A percentile compares a stretch with the other conserved stretches of the same genome.
phyloP scores from a whole-genome alignment of 1,140 invertebrate species.

The Eciton burchellii region DNA sequence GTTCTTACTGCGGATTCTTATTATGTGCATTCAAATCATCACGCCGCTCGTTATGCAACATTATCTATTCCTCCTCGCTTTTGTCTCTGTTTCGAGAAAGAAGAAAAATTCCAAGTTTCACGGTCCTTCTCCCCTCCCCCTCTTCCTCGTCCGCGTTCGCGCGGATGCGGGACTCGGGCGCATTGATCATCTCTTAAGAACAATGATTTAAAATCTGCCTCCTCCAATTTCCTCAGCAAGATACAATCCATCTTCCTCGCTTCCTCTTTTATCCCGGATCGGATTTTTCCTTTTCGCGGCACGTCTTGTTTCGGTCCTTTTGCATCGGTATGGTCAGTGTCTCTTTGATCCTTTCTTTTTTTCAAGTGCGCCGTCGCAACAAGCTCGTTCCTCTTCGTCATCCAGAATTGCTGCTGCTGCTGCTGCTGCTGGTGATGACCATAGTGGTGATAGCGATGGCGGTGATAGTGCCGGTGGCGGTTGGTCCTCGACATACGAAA shows the following conservation, averaged over 20 bases:
- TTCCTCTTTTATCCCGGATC: constrained; percentile 24
- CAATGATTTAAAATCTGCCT: constrained; percentile 40
- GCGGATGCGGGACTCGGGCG: background rate
- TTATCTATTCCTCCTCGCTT: background rate
- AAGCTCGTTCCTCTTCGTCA: constrained; percentile 62
- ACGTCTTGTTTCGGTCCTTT: constrained; percentile 42
- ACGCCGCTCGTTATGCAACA: background rate
- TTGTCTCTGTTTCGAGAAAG: background rate
- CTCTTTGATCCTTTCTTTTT: constrained; percentile 42
- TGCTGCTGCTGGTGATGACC: background rate
- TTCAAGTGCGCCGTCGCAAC: constrained; percentile 36
- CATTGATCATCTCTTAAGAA: constrained; percentile 18
- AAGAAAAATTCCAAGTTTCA: constrained; percentile 9
- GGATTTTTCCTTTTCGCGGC: constrained; percentile 40
- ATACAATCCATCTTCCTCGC: background rate
- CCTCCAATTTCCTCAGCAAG: constrained; percentile 1
- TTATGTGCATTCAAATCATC: background rate
- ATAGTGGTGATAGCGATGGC: background rate
- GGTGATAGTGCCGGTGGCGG: too few species aligned
- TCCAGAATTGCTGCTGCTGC: background rate
- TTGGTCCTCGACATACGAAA: constrained; percentile 57
- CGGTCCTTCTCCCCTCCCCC: too few species aligned
- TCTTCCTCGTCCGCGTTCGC: too few species aligned
- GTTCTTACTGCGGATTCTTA: background rate
- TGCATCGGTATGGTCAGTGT: constrained; percentile 20